Percentiles rank a stretch among this genome's conserved stretches.
These are phyloP conservation scores for Scortum barcoo DNA, from an alignment of 2,113 vertebrate species.

Conservation along the genomic window DNA sequence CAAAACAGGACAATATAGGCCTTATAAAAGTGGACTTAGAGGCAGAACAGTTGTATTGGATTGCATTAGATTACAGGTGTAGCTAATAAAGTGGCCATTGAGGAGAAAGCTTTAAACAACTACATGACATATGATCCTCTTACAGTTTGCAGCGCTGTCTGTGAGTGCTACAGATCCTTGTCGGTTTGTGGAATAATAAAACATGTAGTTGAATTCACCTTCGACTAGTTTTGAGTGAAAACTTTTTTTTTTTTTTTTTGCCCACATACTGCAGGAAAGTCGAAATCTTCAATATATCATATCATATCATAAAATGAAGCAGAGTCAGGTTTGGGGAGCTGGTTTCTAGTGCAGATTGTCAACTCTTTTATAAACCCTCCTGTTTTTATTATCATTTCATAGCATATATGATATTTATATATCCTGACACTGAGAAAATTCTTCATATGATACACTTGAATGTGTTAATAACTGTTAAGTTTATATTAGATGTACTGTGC, in stretches of 20 bases:
- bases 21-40: no score
- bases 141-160: no score
- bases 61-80: no score
- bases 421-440: no score
- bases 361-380: neutral
- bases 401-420: neutral
- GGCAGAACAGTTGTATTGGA: no score
- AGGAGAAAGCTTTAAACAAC: neutral
- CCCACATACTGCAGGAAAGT: neutral
- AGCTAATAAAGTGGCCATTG: no score
- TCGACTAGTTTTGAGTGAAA: neutral
- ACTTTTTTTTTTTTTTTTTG: neutral
- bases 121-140: neutral
- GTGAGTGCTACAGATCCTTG: neutral
- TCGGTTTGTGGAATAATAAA: neutral
- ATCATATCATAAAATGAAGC: neutral
- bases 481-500: neutral
- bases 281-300: neutral
- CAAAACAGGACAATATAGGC: no score
- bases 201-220: neutral
- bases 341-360: neutral
- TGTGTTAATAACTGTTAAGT: neutral
- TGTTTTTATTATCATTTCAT: slow-evolving; percentile 3
- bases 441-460: neutral
- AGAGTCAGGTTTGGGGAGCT: neutral